These are phyloP conservation scores for Crypturellus tataupa DNA, from an alignment of 2,797 vertebrate genomes.

Conservation along the genomic window DNA sequence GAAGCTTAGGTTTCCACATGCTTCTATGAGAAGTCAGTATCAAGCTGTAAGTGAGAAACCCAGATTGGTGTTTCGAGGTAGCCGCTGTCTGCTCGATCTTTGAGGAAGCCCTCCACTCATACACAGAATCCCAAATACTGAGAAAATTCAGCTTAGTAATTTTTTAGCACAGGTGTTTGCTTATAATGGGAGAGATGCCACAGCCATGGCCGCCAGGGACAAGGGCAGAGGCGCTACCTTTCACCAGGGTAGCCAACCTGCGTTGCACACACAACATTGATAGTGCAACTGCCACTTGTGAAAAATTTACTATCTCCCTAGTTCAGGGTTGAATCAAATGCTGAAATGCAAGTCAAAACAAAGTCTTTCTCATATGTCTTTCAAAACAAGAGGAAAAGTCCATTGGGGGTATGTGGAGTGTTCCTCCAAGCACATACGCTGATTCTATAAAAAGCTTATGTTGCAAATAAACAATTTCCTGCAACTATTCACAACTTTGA, in stretches of 20 bases:
- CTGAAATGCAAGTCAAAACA: background rate
- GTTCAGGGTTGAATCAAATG: background rate
- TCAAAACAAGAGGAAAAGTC: background rate
- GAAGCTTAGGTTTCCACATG: background rate
- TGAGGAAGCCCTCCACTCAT: background rate
- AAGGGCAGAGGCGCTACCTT: background rate
- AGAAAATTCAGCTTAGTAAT: background rate
- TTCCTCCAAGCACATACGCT: background rate
- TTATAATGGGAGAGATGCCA: background rate
- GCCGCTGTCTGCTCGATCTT: background rate
- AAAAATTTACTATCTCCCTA: background rate
- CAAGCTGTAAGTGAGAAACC: background rate
- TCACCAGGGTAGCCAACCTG: background rate
- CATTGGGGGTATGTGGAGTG: background rate
- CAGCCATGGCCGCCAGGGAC: background rate
- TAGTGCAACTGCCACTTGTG: background rate
- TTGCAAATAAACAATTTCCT: background rate
- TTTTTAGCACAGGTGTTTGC: background rate
- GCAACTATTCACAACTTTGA: background rate
- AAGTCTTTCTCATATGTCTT: background rate
- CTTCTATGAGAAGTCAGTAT: background rate
- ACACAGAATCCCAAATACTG: fast-evolving
- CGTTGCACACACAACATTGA: background rate
- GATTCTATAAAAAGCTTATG: background rate
- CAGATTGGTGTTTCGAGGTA: background rate